phyloP scores from a whole-genome alignment of 2,888 invertebrate genomes.

The Andrena chrysosceles region DNA sequence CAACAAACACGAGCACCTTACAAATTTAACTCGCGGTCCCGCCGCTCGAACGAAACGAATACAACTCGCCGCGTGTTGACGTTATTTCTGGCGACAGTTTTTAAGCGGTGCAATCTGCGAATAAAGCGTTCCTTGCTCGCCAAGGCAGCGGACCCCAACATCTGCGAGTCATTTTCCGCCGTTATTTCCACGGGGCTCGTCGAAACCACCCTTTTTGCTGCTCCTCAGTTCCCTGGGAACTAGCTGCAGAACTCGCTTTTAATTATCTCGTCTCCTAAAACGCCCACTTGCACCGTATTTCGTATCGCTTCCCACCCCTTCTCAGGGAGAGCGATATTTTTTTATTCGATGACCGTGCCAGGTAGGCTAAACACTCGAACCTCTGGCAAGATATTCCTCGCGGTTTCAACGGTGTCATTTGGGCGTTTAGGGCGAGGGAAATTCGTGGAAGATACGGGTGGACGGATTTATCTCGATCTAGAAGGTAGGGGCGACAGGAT shows the following conservation, averaged over 20 bases:
- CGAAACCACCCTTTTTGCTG: conserved; percentile 55
- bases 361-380: too few relatives aligned
- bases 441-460: too few relatives aligned
- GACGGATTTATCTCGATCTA: too few relatives aligned
- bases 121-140: conserved; percentile 56
- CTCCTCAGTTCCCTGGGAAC: conserved; percentile 36
- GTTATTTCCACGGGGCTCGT: conserved; percentile 67
- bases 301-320: not conserved
- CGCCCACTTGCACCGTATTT: not conserved
- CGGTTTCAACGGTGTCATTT: too few relatives aligned
- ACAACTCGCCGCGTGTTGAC: conserved; percentile 51
- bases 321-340: not conserved
- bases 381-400: too few relatives aligned
- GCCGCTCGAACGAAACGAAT: conserved; percentile 58
- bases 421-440: too few relatives aligned
- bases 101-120: conserved; percentile 61
- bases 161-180: conserved; percentile 68
- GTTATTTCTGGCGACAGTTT: conserved; percentile 69
- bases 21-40: conserved; percentile 52
- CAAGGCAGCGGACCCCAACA: conserved; percentile 51
- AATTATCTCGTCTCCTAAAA: conserved; percentile 56
- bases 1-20: conserved; percentile 40
- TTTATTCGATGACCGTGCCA: not conserved
- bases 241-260: conserved; percentile 47
- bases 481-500: too few relatives aligned